phyloP scores from a whole-genome alignment of 2,888 invertebrate species.

The Ochropleura leucogaster region DNA sequence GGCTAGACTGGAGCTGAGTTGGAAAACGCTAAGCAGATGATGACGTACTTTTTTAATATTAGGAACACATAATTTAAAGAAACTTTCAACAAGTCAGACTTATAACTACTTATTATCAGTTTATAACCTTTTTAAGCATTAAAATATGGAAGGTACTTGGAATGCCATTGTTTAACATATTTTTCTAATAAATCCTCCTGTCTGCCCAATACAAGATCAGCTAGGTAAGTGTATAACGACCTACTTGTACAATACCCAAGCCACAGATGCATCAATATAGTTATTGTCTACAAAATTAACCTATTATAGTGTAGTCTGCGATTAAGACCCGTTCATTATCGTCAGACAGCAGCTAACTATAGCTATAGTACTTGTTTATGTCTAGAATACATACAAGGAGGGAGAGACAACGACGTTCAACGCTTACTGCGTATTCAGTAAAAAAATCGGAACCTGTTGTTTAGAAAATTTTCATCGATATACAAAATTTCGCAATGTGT shows the following conservation, averaged over 20 bases:
- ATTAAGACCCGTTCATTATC: conserved; percentile 17
- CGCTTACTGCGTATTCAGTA: too few relatives aligned
- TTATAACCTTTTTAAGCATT: background rate
- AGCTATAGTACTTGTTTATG: background rate
- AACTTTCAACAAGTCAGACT: too few relatives aligned
- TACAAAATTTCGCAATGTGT: too few relatives aligned
- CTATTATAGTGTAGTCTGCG: conserved; percentile 5
- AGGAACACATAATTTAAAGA: too few relatives aligned
- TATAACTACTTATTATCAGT: background rate
- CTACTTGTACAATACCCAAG: background rate
- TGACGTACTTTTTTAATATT: too few relatives aligned
- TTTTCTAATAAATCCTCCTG: background rate
- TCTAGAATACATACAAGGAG: background rate
- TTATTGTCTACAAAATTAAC: conserved; percentile 19
- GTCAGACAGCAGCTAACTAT: background rate
- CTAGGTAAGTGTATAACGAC: background rate
- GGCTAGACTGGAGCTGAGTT: too few relatives aligned
- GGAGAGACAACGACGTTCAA: too few relatives aligned
- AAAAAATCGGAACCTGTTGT: too few relatives aligned
- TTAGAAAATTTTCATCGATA: too few relatives aligned
- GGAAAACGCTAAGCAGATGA: too few relatives aligned
- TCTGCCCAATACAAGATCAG: background rate
- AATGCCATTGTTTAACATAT: background rate
- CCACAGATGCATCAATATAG: background rate
- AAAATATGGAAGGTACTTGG: background rate